phyloP scores from a whole-genome alignment of 2,113 vertebrate genomes.

The Pyrgilauda ruficollis region DNA sequence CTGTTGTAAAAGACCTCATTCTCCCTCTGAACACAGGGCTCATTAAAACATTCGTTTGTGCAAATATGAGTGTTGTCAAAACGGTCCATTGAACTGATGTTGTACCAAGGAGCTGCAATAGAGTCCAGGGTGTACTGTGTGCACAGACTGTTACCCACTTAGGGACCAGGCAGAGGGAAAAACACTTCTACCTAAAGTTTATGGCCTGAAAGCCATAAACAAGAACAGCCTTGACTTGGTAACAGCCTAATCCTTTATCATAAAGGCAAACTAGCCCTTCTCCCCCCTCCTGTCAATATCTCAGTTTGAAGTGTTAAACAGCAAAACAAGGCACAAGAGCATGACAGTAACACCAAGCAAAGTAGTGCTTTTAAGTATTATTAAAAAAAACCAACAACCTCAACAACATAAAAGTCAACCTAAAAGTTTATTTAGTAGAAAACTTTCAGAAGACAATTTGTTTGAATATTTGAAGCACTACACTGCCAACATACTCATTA shows the following conservation, averaged over 20 bases:
- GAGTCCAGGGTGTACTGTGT: not conserved
- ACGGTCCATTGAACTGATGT: not conserved
- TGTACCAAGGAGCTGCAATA: not conserved
- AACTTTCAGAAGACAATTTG: slow-evolving; percentile 58
- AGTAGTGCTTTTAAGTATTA: not conserved
- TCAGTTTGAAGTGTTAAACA: not conserved
- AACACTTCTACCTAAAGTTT: not conserved
- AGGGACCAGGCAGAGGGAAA: not conserved
- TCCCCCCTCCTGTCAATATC: not conserved
- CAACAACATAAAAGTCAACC: not conserved
- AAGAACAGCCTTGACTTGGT: not conserved
- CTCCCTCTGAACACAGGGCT: fast-evolving
- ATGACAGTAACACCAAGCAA: not conserved
- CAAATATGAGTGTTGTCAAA: not conserved
- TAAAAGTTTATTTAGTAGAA: slow-evolving; percentile 70
- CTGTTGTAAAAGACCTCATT: not conserved
- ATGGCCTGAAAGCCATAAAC: not conserved
- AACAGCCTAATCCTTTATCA: not conserved
- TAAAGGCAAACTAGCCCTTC: not conserved
- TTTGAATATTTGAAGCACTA: not conserved
- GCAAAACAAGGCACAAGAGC: not conserved
- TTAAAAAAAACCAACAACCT: not conserved
- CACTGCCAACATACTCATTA: slow-evolving; percentile 41
- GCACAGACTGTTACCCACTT: not conserved
- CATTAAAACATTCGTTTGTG: not conserved